Base-by-base conservation (phyloP, 1,140 invertebrate species). In the Cotesia glomerata region DNA sequence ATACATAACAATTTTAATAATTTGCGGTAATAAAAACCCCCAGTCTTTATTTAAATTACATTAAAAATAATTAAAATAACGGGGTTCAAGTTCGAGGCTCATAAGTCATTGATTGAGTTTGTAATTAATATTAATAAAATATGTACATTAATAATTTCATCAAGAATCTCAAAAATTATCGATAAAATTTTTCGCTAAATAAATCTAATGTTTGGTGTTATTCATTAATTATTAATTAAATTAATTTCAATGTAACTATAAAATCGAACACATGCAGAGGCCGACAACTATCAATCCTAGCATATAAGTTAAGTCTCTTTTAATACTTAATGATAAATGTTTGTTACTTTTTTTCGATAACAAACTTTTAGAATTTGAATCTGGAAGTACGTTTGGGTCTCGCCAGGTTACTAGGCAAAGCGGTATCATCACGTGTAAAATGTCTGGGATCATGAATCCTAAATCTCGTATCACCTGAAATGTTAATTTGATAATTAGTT, bases 391-490 rank as follows among this genome's bases (percentile, higher is more conserved):
- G 56, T 81, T 81, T 67, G 75, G 51, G 52, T 75, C 76, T 75
- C 81, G 79, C 63, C 79, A 82, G 39, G 81, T 76, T 54, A 88
- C 79, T 59, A 85, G 78, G 82, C 85, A 88, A 1, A 91, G 76
- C 14, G 92, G 90, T 59, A 94, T 86, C 36, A 89, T 65, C 18
- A 94, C 86, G 77, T 93, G 92, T 11, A 94, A 82, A 58, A 93
- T 79, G 80, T 94, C 93, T 4, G 93, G 92, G 62, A 93, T 86
- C 92, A 94, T 93, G 75, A 94, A 90, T 16, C 91, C 91, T 66
- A 94, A 85, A 83, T 94, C 92, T 7, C 93, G 88, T 66, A 92
- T 86, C 63, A 93, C 91, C 89, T 90, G 68, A 78, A 79, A 69
- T 18, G 66, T 68, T 63, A 45, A 32, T 45, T 62, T 66, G 5